Conservation (phyloP, 1,140 invertebrate species). For the Orchesella cincta region DNA sequence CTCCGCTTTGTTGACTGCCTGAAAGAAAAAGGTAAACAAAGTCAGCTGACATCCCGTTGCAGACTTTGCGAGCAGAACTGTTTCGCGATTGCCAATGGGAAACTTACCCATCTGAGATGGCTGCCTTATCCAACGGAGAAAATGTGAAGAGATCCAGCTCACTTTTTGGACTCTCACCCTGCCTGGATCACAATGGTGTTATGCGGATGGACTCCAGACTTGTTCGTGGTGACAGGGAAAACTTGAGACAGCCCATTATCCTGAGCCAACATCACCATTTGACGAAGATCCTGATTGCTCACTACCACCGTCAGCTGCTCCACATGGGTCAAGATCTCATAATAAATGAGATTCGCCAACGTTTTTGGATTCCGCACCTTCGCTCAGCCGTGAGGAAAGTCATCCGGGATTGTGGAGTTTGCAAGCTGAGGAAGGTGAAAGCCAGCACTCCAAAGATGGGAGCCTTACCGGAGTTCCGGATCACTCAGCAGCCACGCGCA, state of each 20-base stretch:
- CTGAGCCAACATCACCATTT: not conserved
- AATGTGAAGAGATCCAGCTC: not conserved
- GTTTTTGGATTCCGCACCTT: not conserved
- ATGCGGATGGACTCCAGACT: not conserved
- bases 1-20: not conserved
- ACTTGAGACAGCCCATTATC: not conserved
- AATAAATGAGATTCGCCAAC: not conserved
- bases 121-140: not conserved
- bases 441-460: slow-evolving; percentile 34
- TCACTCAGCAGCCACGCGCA: slow-evolving; percentile 30
- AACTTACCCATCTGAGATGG: not conserved
- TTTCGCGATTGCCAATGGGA: not conserved
- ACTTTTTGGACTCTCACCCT: not conserved
- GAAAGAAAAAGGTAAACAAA: not conserved
- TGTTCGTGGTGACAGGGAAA: too few species aligned
- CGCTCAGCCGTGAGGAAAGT: not conserved
- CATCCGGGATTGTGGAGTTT: slow-evolving; percentile 30
- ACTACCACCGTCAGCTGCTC: not conserved
- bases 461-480: slow-evolving; percentile 37
- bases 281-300: not conserved
- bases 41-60: slow-evolving; percentile 2
- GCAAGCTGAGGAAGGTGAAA: slow-evolving; percentile 22
- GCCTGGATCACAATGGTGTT: not conserved
- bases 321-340: not conserved
- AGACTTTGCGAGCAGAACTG: not conserved